These are phyloP conservation scores for Scaptomyza flava DNA, from an alignment of 2,888 invertebrate genomes.

Conservation along the genomic window DNA sequence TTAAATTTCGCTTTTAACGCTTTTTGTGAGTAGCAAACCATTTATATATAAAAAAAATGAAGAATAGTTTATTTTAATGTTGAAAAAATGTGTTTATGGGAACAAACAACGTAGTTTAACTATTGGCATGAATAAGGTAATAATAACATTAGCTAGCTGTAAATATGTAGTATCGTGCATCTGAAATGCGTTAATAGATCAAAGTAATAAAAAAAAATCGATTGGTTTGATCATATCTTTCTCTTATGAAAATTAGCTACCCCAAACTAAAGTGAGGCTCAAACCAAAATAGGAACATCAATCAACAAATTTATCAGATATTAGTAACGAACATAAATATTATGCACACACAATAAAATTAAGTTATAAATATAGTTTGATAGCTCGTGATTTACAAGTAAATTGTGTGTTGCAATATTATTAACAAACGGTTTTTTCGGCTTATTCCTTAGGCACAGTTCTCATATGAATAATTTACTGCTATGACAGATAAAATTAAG, in stretches of 20 bases:
- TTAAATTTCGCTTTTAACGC: conserved; percentile 40
- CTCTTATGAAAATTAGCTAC: conserved; percentile 40
- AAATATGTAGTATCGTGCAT: conserved; percentile 39
- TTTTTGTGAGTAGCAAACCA: conserved; percentile 49
- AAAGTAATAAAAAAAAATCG: conserved; percentile 30
- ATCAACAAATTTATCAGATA: conserved; percentile 19
- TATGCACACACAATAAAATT: conserved; percentile 63
- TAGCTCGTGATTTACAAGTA: conserved; percentile 9
- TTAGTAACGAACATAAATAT: conserved; percentile 24
- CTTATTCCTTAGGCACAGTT: conserved; percentile 45
- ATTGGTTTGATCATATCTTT: conserved; percentile 59
- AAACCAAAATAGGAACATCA: conserved; percentile 41
- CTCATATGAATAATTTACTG: conserved; percentile 20
- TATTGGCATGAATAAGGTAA: conserved; percentile 63
- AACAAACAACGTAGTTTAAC: conserved; percentile 83
- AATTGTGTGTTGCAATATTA: conserved; percentile 16
- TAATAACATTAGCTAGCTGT: conserved; percentile 63
- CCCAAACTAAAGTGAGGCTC: conserved; percentile 36
- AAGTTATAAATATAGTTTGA: conserved; percentile 7
- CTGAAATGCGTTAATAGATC: conserved; percentile 35
- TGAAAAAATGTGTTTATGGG: conserved; percentile 82
- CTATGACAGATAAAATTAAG: conserved; percentile 24
- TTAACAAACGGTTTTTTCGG: conserved; percentile 16
- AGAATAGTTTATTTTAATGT: conserved; percentile 53
- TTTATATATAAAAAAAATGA: conserved; percentile 40